Base-by-base conservation (phyloP, 2,888 invertebrate genomes). In the Nemotelus nigrinus region DNA sequence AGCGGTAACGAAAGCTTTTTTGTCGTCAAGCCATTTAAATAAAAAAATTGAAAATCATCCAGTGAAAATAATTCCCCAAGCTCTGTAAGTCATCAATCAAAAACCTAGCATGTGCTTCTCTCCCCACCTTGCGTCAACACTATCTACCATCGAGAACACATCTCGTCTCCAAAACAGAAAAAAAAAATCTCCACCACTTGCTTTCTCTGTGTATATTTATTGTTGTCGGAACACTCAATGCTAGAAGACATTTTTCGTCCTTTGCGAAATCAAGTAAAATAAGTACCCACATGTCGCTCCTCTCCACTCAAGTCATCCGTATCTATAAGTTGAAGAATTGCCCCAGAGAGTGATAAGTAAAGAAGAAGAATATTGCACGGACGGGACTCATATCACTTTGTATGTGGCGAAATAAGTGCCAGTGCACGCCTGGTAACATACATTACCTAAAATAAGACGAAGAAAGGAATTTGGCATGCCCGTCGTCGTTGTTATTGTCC, bases 401-500 rank as follows among this genome's bases (percentile, higher is more conserved):
- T 5, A 7, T 50, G 10, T 50, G 10, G 57, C 57, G 25, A 25
- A 25, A 25, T 10, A 57, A 57, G 57, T 57, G 57, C 7, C 25
- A 57, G 8, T 8, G 57, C 57, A 57, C 57, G 57, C 57, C 10
- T 57, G 57, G 57, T 25, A 57, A 57, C 57, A 57, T 25, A 25
- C 57, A 57, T 10, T 57, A 57, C 57, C 57, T 25, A 57, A 57
- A 57, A 57, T 57, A 57, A 57, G 57, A 25, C 25, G 25, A 25
- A 25, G 25, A 25, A 25, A 25, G 25, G 25, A 25, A 25, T 25
- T 25, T 25, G 25, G 25, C 25, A 25, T 25, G 25, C 25, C 25
- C 25, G 25, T 25, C 25, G 25, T 25, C 25, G 25, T 25, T 25
- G 25, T 25, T 25, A 25, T 25, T 25, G 25, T 25, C 25, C 25